These are phyloP conservation scores for Operophtera brumata DNA, from an alignment of 2,888 invertebrate genomes.

Conservation along the genomic window DNA sequence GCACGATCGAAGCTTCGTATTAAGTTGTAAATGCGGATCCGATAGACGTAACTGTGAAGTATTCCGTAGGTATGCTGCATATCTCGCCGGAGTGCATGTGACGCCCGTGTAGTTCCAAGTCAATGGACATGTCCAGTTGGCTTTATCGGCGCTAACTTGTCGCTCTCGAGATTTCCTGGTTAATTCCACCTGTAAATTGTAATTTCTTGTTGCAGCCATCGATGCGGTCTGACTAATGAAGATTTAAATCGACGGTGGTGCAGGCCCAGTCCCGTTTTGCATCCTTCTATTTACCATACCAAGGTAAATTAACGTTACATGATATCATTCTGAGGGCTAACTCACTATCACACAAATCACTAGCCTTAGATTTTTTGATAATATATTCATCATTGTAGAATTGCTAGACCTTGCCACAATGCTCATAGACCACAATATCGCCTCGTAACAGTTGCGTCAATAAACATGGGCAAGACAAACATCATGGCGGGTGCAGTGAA, in stretches of 20 bases:
- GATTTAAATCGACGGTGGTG: conserved; percentile 93
- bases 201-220: conserved; percentile 83
- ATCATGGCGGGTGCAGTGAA: no score
- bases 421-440: no score
- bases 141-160: conserved; percentile 49
- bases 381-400: no score
- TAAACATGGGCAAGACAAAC: no score
- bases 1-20: conserved; percentile 44
- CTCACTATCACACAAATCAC: no score
- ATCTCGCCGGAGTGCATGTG: conserved; percentile 31
- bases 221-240: conserved; percentile 91
- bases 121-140: conserved; percentile 51
- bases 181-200: conserved; percentile 55
- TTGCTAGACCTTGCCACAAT: no score
- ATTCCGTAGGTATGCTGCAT: conserved; percentile 27
- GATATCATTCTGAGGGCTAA: conserved; percentile 26
- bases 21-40: conserved; percentile 50
- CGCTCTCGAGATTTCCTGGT: conserved; percentile 58
- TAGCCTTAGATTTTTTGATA: no score
- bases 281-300: conserved; percentile 91
- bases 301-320: conserved; percentile 77
- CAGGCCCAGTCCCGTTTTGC: conserved; percentile 85
- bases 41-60: conserved; percentile 25
- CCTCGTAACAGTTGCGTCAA: no score
- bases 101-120: conserved; percentile 49